Evolutionary conservation across 1,140 invertebrate species (phyloP), one percentile per base, ranked within the genome.

Genomic region (Geopemphigus sp.): DNA sequence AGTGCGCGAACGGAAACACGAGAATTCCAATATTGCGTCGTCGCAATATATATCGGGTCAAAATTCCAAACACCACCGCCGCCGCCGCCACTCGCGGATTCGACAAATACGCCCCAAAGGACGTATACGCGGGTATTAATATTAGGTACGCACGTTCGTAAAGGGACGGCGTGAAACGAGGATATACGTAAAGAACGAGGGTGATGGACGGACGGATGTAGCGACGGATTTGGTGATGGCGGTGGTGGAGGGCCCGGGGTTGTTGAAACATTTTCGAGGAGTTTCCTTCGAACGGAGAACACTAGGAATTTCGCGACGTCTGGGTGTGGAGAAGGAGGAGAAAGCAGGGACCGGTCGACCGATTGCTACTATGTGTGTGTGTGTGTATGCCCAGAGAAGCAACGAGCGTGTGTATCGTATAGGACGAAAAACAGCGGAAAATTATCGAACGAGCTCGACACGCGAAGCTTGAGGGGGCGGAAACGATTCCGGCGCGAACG

Each of bases 181-280:
- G 32, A 39, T 39, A 8, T 3, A 39, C 32, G 32, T 39, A 29
- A 64, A 8, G 32, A 17, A 39, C 19, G 11, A 39, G 32, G 8
- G 32, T 39, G 32, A 8, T 3, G 8, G 8, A 39, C n/a, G n/a
- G n/a, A n/a, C n/a, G n/a, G n/a, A n/a, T n/a, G n/a, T n/a, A n/a
- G n/a, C n/a, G n/a, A n/a, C n/a, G n/a, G n/a, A n/a, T n/a, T n/a
- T n/a, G n/a, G n/a, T n/a, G n/a, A n/a, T n/a, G n/a, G n/a, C n/a
- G n/a, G n/a, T n/a, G n/a, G n/a, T n/a, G n/a, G n/a, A n/a, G n/a
- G n/a, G n/a, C n/a, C n/a, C n/a, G n/a, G n/a, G n/a, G n/a, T n/a
- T n/a, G n/a, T n/a, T n/a, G 15, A 68, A 68, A 68, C 32, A n/a
- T 11, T 68, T 68, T 68, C 64, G 47, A 68, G 22, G 64, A 68